Base-by-base conservation (phyloP, 2,888 invertebrate species). In the Mechanitis mazaeus region DNA sequence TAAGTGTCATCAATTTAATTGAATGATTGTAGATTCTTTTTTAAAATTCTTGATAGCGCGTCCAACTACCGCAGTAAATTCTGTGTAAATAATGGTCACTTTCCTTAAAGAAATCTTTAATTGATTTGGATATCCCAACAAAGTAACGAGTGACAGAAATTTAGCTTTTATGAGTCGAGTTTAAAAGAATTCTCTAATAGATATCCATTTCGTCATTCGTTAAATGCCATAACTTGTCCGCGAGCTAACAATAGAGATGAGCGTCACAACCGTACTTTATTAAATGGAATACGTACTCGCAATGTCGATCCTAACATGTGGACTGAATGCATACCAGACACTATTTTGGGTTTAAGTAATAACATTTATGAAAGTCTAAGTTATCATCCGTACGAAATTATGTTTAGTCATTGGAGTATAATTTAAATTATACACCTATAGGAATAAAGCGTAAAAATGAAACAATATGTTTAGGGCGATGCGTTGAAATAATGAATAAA, bases 301-400 rank as follows among this genome's bases (percentile, higher is more conserved):
- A 67, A 64, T 45, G 65, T 70, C 5, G 67, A 68, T 3, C 46
- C 67, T 38, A 69, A 68, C 54, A 74, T 69, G 33, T 75, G 72
- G 72, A 55, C 63, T 1, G 68, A 70, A 2, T 53, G 59, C 55
- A 58, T 73, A 9, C 68, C 69, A 5, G 65, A 70, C 45, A 46
- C 69, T 3, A 6, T 72, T 3, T 72, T 68, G 72, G 72, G 72
- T 9, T 72, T 73, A 11, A 74, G 74, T 58, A 70, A 72, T 46
- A 69, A 71, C 9, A 9, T 46, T 3, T 67, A 69, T 60, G 66
- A 66, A 0, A 68, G 57, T 38, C 69, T 69, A 12, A 45, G 47
- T 2, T 69, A 50, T 56, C 12, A 46, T 4, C 60, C 63, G 0
- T 67, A 61, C 54, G 60, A 67, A 12, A 46, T 67, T 3, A 68